A percentile compares a stretch with the other conserved stretches of the same genome.
These are phyloP conservation scores for Merluccius polli DNA, from an alignment of 2,797 vertebrate species.

Conservation along the genomic window DNA sequence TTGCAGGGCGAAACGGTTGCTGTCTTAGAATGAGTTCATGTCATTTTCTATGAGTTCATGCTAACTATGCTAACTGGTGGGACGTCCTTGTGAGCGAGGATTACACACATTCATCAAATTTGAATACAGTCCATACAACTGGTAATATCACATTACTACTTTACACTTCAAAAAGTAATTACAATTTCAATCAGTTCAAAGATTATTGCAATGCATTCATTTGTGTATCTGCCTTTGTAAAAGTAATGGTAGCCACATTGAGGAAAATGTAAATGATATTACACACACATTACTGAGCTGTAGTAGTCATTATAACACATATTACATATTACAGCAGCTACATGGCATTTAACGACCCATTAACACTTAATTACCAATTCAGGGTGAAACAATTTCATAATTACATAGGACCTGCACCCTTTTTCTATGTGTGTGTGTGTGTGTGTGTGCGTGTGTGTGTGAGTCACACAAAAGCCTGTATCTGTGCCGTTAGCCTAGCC, in stretches of 20 bases:
- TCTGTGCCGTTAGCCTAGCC: constrained; percentile 1
- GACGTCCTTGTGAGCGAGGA: neutral
- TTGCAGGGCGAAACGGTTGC: no score
- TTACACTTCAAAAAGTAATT: neutral
- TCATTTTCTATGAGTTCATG: neutral
- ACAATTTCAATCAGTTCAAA: neutral
- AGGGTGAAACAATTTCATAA: neutral
- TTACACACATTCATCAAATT: neutral
- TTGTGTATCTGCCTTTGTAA: neutral
- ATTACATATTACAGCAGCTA: neutral
- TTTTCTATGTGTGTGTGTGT: neutral
- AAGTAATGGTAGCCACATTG: neutral
- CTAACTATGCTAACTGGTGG: neutral
- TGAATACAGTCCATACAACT: neutral
- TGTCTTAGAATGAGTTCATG: neutral
- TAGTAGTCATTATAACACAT: neutral
- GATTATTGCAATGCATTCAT: neutral
- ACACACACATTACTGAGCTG: neutral
- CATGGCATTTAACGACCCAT: neutral
- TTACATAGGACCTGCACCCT: neutral
- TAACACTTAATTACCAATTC: neutral
- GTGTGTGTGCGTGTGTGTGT: neutral
- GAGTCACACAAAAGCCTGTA: neutral
- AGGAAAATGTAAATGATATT: neutral
- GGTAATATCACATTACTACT: neutral